phyloP scores from a whole-genome alignment of 2,113 vertebrate species.

The Chroicocephalus ridibundus region DNA sequence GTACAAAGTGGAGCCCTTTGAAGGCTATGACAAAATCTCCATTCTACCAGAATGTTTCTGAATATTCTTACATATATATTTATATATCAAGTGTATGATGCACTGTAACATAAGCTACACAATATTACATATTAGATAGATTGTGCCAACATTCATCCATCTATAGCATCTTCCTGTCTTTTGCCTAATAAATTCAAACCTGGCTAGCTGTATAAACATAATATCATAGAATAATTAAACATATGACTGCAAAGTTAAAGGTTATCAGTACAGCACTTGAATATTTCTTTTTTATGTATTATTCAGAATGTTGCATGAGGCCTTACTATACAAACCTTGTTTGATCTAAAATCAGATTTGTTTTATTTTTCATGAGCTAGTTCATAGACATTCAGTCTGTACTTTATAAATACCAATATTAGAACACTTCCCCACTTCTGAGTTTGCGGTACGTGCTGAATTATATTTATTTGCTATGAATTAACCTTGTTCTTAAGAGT shows the following conservation, averaged over 20 bases:
- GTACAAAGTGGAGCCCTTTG: neutral
- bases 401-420: neutral
- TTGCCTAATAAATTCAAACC: neutral
- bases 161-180: neutral
- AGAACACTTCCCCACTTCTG: neutral
- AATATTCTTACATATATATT: neutral
- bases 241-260: neutral
- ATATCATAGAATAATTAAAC: neutral
- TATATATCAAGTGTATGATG: neutral
- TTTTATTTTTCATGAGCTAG: neutral
- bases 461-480: neutral
- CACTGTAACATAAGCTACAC: neutral
- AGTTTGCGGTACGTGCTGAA: neutral
- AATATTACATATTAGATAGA: neutral
- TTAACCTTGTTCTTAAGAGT: neutral
- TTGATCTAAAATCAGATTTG: neutral
- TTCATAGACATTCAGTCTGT: neutral
- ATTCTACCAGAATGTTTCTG: neutral
- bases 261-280: neutral
- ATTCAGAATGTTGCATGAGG: neutral
- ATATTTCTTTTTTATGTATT: neutral
- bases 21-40: neutral
- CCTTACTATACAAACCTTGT: neutral
- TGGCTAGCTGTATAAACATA: neutral
- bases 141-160: neutral